Percentiles rank a stretch among this genome's conserved stretches.
These are phyloP conservation scores for Meleagris gallopavo DNA, from an alignment of 2,113 vertebrate genomes.

Conservation along the genomic window DNA sequence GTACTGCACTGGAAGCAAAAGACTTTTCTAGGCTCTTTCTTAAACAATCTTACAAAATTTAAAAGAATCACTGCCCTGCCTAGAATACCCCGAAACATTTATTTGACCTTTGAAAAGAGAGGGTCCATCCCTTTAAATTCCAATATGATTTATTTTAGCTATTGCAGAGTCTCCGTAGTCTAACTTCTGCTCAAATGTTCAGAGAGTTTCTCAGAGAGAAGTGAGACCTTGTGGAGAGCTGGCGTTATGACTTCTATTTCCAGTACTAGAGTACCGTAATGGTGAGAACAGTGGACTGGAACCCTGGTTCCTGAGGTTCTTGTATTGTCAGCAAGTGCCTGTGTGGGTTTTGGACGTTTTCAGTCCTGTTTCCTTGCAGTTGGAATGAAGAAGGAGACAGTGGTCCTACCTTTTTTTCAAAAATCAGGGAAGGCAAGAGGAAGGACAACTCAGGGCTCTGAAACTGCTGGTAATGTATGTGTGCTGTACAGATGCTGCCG, in stretches of 20 bases:
- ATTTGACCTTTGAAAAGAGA: neutral
- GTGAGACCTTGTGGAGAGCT: neutral
- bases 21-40: neutral
- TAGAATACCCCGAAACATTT: neutral
- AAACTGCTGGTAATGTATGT: conserved; percentile 29
- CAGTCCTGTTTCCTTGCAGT: neutral
- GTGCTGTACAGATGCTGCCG: neutral
- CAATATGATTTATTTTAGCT: neutral
- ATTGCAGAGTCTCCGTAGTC: neutral
- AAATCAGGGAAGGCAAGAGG: neutral
- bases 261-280: neutral
- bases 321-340: conserved; percentile 10
- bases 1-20: neutral
- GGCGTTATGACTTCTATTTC: neutral
- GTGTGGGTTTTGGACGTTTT: neutral
- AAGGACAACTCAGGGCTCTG: conserved; percentile 26
- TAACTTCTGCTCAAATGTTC: neutral
- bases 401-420: neutral
- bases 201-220: neutral
- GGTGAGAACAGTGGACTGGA: neutral
- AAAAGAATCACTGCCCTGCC: neutral
- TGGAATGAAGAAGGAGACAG: neutral
- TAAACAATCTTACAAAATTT: neutral
- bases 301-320: neutral
- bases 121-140: neutral